Evolutionary conservation across 2,797 vertebrate genomes (phyloP).

Genomic region (Ceryle rudis): DNA sequence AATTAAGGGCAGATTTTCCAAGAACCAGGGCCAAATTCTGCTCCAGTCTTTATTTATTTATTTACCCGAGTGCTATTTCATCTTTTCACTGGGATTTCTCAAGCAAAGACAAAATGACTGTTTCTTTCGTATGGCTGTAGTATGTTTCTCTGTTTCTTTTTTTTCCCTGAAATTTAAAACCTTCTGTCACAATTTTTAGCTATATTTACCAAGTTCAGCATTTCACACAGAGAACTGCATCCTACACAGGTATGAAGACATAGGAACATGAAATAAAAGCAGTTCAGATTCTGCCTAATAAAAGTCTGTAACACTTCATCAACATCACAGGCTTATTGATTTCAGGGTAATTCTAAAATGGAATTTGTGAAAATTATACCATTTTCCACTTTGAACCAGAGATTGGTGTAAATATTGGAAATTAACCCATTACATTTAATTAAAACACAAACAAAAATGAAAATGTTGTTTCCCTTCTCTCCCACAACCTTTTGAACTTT

Average conservation of each 20-base stretch:
- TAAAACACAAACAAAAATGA: neutral
- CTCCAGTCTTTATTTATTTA: neutral
- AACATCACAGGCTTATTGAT: conserved; percentile 15
- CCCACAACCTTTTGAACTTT: neutral
- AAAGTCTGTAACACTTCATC: conserved; percentile 36
- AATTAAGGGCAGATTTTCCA: conserved; percentile 56
- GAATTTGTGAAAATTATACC: neutral
- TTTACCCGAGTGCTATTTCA: neutral
- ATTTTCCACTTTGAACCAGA: conserved; percentile 26
- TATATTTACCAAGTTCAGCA: neutral
- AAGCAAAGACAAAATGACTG: neutral
- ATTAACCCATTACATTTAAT: neutral
- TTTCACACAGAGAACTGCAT: neutral
- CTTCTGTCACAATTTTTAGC: neutral
- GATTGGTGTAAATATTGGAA: neutral
- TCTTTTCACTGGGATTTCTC: conserved; percentile 14
- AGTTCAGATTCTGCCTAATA: neutral
- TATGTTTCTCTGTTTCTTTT: neutral
- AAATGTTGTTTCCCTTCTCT: neutral
- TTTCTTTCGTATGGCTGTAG: neutral
- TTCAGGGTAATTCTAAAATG: conserved; percentile 22
- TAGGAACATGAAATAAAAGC: neutral
- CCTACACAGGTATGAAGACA: neutral
- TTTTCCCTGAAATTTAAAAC: neutral
- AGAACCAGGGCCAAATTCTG: neutral